These are phyloP conservation scores for Drosophila trapezifrons DNA, from an alignment of 1,140 invertebrate genomes.

Conservation along the genomic window DNA sequence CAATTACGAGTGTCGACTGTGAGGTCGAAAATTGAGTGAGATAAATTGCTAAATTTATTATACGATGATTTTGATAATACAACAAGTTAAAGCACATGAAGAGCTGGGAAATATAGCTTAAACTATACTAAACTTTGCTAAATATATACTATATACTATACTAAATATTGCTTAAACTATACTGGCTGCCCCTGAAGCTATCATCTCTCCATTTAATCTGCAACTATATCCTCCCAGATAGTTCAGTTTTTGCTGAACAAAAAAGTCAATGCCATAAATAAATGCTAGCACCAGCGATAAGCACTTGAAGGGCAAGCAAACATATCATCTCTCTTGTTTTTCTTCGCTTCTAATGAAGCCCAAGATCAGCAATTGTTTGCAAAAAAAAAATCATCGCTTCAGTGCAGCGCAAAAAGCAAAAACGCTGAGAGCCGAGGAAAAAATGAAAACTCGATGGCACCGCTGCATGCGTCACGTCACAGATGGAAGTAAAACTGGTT, in stretches of 20 bases:
- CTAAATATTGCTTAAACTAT: not conserved
- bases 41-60: conserved; percentile 11
- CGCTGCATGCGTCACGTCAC: conserved; percentile 73
- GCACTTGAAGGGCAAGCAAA: conserved; percentile 44
- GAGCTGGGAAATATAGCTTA: not conserved
- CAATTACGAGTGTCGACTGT: conserved; percentile 21
- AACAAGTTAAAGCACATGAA: not conserved
- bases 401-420: conserved; percentile 33
- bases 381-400: conserved; percentile 48
- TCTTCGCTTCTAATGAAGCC: conserved; percentile 30
- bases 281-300: conserved; percentile 13
- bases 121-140: too few relatives aligned
- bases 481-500: conserved; percentile 70
- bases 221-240: conserved; percentile 6
- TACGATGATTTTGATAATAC: not conserved
- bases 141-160: too few relatives aligned
- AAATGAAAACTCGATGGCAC: conserved; percentile 36
- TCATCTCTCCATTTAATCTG: conserved; percentile 13
- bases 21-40: conserved; percentile 28
- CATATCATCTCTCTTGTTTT: conserved; percentile 20
- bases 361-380: conserved; percentile 39
- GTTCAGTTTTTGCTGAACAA: conserved; percentile 3
- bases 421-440: conserved; percentile 15
- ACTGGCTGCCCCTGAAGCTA: conserved; percentile 12
- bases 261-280: conserved; percentile 3